A percentile compares a stretch with the other conserved stretches of the same genome.
These are phyloP conservation scores for Cygnus buccinator DNA, from an alignment of 2,113 vertebrate species.

Conservation along the genomic window DNA sequence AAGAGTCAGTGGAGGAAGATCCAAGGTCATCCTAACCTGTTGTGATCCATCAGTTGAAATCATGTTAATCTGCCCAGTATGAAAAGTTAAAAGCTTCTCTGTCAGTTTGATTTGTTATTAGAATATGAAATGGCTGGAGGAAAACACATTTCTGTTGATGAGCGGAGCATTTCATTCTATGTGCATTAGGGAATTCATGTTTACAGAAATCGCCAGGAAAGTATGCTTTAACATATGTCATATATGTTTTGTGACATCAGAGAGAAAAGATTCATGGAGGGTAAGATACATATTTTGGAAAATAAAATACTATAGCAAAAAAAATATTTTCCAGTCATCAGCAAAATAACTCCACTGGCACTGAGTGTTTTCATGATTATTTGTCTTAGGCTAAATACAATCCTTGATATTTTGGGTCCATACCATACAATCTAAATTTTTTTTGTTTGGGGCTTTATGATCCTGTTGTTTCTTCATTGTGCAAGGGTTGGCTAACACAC, in stretches of 20 bases:
- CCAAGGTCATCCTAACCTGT: slow-evolving; percentile 63
- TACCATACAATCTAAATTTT: background rate
- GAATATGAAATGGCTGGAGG: slow-evolving; percentile 48
- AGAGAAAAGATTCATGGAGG: background rate
- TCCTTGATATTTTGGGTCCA: background rate
- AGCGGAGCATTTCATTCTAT: slow-evolving; percentile 6
- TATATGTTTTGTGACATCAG: slow-evolving; percentile 1
- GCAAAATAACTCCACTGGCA: background rate
- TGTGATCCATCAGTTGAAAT: slow-evolving; percentile 64
- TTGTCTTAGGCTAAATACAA: background rate
- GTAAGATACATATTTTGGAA: background rate
- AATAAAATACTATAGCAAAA: background rate
- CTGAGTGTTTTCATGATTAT: background rate
- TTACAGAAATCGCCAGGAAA: slow-evolving; percentile 20
- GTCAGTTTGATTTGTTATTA: slow-evolving; percentile 65
- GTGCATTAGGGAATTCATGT: background rate
- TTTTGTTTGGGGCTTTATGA: background rate
- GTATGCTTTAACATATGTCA: background rate
- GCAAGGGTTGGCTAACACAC: background rate
- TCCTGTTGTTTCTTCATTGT: background rate
- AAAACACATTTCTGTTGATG: slow-evolving; percentile 49
- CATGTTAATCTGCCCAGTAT: slow-evolving; percentile 45
- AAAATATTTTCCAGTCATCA: background rate
- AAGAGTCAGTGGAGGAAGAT: slow-evolving; percentile 2
- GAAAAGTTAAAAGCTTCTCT: slow-evolving; percentile 74